Evolutionary conservation across 2,888 invertebrate genomes (phyloP), one percentile per base, ranked within the genome.

Genomic region (Lasius platythorax): DNA sequence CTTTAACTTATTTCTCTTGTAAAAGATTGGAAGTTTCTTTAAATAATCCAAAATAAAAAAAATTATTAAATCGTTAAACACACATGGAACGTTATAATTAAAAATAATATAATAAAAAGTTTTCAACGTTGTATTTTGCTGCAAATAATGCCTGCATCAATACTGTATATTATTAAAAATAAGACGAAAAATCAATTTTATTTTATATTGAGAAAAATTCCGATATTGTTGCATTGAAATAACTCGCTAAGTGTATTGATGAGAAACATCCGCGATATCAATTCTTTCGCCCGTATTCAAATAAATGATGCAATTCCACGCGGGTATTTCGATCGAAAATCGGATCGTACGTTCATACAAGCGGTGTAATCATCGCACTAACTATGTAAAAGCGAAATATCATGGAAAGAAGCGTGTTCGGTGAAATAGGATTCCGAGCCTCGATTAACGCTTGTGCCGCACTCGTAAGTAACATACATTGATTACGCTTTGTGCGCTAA

Each of bases 381-480:
- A 81, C 79, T 46, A 81, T 81, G 79, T 81, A 73, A 81, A 81
- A 46, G 61, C 73, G 46, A 81, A 81, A 81, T 73, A 81, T 81
- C 46, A 37, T 46, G 43, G 46, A 73, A 81, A 81, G 73, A 81
- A 81, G 73, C 61, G 61, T 46, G 43, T 37, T 46, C 56, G 33
- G 18, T 63, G 43, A 61, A 72, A 79, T 46, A 18, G 78, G 37
- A 12, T 63, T 40, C 61, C 61, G 40, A n/a, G 23, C 23, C n/a
- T 43, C 73, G 79, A 81, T 81, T 73, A 81, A 46, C 37, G 61
- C 28, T 63, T 73, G 73, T 81, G 18, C 9, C 18, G 12, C 18
- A 28, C 74, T 79, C 46, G 46, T 81, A 81, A 81, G 79, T 81
- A 81, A 73, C 73, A 23, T 73, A 18, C 79, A 61, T 81, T 81